Percentiles rank a stretch among this genome's conserved stretches.
phyloP scores from a whole-genome alignment of 2,797 vertebrate species.

The Urosaurus nigricauda region DNA sequence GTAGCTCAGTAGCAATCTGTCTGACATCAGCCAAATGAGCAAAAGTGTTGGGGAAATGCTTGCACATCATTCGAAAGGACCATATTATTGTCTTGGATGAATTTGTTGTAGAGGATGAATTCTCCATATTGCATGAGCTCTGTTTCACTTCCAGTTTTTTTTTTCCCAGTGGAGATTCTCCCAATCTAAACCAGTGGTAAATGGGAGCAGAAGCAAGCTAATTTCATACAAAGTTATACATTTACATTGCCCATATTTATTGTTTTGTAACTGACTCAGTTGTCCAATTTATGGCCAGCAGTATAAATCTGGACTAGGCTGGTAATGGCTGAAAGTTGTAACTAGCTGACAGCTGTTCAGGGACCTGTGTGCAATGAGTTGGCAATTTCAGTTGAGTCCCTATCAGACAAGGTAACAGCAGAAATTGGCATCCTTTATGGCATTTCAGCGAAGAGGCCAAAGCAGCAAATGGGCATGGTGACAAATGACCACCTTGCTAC shows the following conservation, averaged over 20 bases:
- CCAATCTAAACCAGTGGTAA: neutral
- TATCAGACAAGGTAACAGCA: slow-evolving; percentile 37
- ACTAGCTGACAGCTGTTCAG: slow-evolving; percentile 51
- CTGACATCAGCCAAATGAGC: neutral
- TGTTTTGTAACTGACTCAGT: slow-evolving; percentile 35
- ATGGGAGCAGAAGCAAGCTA: slow-evolving; percentile 17
- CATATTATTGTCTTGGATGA: neutral
- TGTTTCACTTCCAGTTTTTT: slow-evolving; percentile 18
- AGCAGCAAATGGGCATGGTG: slow-evolving; percentile 14
- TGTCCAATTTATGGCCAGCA: slow-evolving; percentile 33
- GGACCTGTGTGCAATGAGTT: slow-evolving; percentile 43
- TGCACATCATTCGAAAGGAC: slow-evolving; percentile 6
- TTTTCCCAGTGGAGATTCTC: neutral
- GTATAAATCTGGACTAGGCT: slow-evolving; percentile 36
- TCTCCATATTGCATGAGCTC: neutral
- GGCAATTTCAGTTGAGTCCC: slow-evolving; percentile 43
- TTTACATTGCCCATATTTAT: slow-evolving; percentile 25
- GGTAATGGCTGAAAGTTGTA: slow-evolving; percentile 33
- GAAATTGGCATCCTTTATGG: slow-evolving; percentile 44
- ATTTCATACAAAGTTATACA: neutral
- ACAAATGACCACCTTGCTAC: slow-evolving; percentile 43
- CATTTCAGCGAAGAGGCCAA: slow-evolving; percentile 42
- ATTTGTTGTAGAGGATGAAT: neutral
- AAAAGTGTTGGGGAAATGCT: neutral
- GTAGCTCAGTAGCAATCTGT: neutral